Conservation (phyloP, 2,888 invertebrate species). For the Oxytorus armatus region DNA sequence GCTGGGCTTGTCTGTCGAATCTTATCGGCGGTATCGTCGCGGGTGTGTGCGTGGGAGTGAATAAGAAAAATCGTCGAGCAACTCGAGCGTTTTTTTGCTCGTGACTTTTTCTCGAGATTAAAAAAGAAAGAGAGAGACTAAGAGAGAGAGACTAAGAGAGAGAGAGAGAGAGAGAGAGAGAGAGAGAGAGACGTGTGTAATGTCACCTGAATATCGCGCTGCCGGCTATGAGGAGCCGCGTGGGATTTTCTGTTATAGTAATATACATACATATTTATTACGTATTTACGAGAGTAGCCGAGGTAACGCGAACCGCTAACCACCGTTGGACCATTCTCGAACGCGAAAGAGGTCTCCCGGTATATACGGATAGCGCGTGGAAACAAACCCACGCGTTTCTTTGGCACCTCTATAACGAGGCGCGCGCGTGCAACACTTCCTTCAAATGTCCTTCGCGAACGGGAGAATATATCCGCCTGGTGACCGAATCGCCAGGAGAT, state of each 20-base stretch:
- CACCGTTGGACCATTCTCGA: background rate
- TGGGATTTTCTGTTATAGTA: constrained; percentile 48
- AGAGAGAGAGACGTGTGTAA: constrained; percentile 43
- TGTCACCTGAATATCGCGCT: constrained; percentile 66
- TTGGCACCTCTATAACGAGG: too few relatives aligned
- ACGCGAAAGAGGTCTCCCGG: background rate
- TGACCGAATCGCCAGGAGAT: constrained; percentile 62
- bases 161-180: constrained; percentile 9
- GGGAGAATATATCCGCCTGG: constrained; percentile 59
- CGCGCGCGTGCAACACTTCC: constrained; percentile 48
- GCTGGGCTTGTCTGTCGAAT: constrained; percentile 23
- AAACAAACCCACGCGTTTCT: constrained; percentile 49
- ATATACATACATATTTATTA: constrained; percentile 12
- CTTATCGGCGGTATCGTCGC: too few relatives aligned
- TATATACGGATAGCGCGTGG: background rate
- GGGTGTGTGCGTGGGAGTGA: too few relatives aligned
- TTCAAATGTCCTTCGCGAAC: constrained; percentile 63
- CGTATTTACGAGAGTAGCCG: constrained; percentile 17
- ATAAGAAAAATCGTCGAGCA: too few relatives aligned
- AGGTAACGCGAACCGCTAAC: constrained; percentile 34
- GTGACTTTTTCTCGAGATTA: too few relatives aligned
- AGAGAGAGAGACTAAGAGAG: constrained; percentile 11
- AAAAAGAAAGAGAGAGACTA: too few relatives aligned
- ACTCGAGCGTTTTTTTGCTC: too few relatives aligned
- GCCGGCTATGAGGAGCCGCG: constrained; percentile 51